Conservation (phyloP, 2,797 vertebrate species). For the Neosilurus mollespiculum region DNA sequence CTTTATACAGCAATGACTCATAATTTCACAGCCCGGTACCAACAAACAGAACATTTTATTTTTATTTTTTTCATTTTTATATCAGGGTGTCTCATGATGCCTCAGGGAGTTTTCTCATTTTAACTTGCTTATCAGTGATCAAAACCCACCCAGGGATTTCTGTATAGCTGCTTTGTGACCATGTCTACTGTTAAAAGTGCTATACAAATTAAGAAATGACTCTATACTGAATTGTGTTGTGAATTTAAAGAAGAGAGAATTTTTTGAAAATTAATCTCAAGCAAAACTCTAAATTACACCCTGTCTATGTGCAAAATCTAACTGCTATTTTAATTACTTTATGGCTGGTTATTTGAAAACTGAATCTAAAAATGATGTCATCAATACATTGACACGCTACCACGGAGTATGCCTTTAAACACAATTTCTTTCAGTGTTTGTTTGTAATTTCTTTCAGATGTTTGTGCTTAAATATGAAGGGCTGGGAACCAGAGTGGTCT, state of each 20-base stretch:
- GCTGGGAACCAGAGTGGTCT: no score
- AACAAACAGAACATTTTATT: background rate
- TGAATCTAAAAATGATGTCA: no score
- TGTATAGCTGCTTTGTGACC: background rate
- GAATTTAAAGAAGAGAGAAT: background rate
- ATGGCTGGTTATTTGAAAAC: no score
- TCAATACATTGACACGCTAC: no score
- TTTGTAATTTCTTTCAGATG: no score
- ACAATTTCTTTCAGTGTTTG: no score
- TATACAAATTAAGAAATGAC: background rate
- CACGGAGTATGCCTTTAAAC: no score
- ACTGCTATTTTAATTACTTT: no score
- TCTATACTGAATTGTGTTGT: background rate
- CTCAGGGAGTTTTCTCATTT: background rate
- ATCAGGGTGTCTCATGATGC: slow-evolving; percentile 1
- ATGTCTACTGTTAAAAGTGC: slow-evolving; percentile 10
- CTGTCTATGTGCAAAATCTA: no score
- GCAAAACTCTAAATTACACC: no score
- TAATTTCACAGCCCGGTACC: background rate
- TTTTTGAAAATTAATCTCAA: no score
- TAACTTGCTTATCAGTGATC: slow-evolving; percentile 3
- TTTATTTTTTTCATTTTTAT: background rate
- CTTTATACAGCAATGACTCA: background rate
- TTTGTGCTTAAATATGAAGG: no score
- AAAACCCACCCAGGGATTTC: background rate